Evolutionary conservation across 2,113 vertebrate genomes (phyloP), one percentile per base, ranked within the genome.

Genomic region (Leucopternis melanops): DNA sequence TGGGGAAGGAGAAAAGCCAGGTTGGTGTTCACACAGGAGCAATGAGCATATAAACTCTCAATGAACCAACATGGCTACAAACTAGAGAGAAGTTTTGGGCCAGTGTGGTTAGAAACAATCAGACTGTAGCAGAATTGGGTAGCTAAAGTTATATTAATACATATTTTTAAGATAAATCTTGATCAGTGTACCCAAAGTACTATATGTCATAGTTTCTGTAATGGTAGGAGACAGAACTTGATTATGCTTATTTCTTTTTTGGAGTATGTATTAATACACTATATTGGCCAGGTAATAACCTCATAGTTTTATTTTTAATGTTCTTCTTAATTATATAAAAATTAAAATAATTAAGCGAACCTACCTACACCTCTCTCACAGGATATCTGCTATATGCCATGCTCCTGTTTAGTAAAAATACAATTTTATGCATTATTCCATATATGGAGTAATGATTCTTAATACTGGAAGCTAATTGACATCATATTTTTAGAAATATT

Each of bases 1-100:
- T 38, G 13, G 25, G 29, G 84, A 87, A 92, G 17, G 5, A 58
- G 32, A 81, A 84, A 44, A 25, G 12, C 9, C 25, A 59, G 13
- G 17, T 36, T 0, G 0, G 7, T 55, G 8, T 44, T 54, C 42
- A 52, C 31, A 44, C 36, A 63, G 29, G 10, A 66, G 0, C 10
- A 70, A 73, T 42, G 36, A 71, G 3, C 6, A 26, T n/a, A 61
- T 52, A 52, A 70, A 52, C 29, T 4, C 0, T 29, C 15, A 23
- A 16, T 42, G 8, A 74, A 70, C 6, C 13, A 71, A 38, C 42
- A 59, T 11, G 5, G 13, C 29, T 61, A 32, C 6, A 29, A 89
- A 32, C 6, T 22, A 67, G 34, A 34, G 29, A 67, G 27, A 77
- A 22, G 3, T 32, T 81, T 70, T 62, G 11, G 74, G 17, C 10